A percentile compares a stretch with the other conserved stretches of the same genome.
Conservation (phyloP, 2,113 vertebrate genomes). For the Nymphicus hollandicus region DNA sequence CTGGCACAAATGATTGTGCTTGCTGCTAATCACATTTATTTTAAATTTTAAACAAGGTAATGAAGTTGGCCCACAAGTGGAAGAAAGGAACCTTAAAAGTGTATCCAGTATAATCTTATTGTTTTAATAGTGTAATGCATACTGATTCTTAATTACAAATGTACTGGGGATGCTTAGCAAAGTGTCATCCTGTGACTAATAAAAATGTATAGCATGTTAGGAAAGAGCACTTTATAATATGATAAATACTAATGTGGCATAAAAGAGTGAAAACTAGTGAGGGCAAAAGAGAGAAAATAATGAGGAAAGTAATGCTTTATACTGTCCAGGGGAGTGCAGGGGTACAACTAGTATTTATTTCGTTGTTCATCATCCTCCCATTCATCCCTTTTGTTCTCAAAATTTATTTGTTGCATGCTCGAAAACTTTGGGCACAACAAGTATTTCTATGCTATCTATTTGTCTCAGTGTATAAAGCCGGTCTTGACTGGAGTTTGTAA, state of each 20-base stretch:
- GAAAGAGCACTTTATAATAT: background rate
- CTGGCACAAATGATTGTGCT: background rate
- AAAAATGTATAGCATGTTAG: background rate
- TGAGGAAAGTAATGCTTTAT: background rate
- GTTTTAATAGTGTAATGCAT: background rate
- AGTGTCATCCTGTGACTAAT: background rate
- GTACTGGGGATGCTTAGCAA: background rate
- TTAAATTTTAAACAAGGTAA: conserved; percentile 4
- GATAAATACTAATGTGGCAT: background rate
- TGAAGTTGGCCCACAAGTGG: background rate
- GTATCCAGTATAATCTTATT: background rate
- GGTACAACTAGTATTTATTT: background rate
- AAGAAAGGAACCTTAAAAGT: background rate
- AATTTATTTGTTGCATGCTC: background rate
- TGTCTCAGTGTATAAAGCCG: background rate
- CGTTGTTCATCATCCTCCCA: background rate
- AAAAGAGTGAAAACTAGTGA: background rate
- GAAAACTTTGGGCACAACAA: background rate
- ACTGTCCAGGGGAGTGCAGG: background rate
- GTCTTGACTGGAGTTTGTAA: background rate
- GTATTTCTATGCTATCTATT: background rate
- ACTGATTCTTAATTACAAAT: background rate
- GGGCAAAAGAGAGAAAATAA: background rate
- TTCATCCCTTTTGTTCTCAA: background rate
- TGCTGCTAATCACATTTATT: background rate